These are phyloP conservation scores for Rhagium mordax DNA, from an alignment of 2,888 invertebrate genomes.

Conservation along the genomic window DNA sequence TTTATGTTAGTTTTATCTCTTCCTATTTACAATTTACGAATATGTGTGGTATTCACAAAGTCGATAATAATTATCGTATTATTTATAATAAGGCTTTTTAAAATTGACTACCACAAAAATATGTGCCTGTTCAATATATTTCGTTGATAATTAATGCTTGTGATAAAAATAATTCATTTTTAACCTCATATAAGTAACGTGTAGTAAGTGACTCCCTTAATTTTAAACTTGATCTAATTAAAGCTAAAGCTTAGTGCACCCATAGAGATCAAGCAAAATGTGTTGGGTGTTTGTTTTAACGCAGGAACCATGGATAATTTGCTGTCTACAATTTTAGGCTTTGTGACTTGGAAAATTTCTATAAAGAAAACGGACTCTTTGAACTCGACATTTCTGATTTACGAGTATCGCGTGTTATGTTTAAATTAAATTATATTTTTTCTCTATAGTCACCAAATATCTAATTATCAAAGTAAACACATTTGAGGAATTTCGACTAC, in stretches of 20 bases:
- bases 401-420: slow-evolving; percentile 52
- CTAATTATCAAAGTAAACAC: slow-evolving; percentile 12
- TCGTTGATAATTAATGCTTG: no score
- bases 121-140: no score
- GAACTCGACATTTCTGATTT: slow-evolving; percentile 61
- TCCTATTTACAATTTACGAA: no score
- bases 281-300: slow-evolving; percentile 53
- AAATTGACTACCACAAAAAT: no score
- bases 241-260: slow-evolving; percentile 1
- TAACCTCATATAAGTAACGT: no score
- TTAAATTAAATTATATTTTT: slow-evolving; percentile 47
- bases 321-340: slow-evolving; percentile 62
- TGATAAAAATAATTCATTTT: no score
- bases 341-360: slow-evolving; percentile 62
- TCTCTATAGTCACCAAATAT: slow-evolving; percentile 33
- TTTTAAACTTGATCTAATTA: not conserved
- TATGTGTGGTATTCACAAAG: no score
- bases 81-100: no score
- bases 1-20: no score
- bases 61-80: no score
- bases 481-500: not conserved
- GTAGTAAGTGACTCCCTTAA: no score
- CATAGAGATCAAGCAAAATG: slow-evolving; percentile 1
- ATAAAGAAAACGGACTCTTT: slow-evolving; percentile 54
- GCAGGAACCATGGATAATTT: slow-evolving; percentile 63